A percentile compares a stretch with the other conserved stretches of the same genome.
Evolutionary conservation across 2,113 vertebrate species (phyloP).

Genomic region (Syrmaticus mikado): DNA sequence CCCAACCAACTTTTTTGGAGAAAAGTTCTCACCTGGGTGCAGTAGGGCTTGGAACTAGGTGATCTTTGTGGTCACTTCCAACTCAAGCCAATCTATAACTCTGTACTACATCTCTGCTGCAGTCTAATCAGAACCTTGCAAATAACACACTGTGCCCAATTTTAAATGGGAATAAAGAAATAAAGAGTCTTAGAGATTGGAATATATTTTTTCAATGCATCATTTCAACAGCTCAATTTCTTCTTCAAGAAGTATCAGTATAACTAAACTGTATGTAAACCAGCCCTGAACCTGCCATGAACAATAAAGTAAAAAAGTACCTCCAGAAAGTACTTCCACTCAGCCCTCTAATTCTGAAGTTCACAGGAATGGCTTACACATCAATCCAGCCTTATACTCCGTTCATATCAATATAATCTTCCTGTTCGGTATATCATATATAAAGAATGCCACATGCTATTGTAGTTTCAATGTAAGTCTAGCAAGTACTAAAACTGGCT

Average conservation of each 20-base stretch:
- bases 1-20: background rate
- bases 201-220: background rate
- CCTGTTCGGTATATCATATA: background rate
- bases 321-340: background rate
- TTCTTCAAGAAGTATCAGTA: background rate
- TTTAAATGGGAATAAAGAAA: background rate
- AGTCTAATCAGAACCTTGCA: background rate
- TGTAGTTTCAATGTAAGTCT: background rate
- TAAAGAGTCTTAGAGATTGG: background rate
- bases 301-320: background rate
- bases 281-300: background rate
- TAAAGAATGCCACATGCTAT: background rate
- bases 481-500: background rate
- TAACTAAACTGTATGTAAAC: background rate
- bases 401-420: background rate
- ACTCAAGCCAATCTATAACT: too few relatives aligned
- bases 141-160: accelerated
- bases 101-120: background rate
- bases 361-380: background rate
- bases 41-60: background rate
- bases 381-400: background rate
- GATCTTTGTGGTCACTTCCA: too few relatives aligned
- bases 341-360: background rate
- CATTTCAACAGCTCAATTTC: background rate
- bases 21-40: background rate